Evolutionary conservation across 2,797 vertebrate genomes (phyloP).

Genomic region (Platalea minor): DNA sequence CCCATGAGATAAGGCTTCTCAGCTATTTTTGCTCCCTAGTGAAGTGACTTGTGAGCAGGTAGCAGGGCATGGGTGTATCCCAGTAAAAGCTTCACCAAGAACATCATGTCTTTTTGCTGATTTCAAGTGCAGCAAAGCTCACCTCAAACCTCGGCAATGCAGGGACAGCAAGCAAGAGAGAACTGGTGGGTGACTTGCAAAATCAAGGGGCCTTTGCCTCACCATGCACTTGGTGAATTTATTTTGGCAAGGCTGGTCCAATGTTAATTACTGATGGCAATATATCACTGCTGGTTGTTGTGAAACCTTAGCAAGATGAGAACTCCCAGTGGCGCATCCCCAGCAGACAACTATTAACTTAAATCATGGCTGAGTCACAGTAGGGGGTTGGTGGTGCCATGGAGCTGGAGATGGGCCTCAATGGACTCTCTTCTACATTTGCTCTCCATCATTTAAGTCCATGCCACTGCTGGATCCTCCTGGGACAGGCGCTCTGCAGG

Average conservation of each 20-base stretch:
- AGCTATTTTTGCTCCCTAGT: background rate
- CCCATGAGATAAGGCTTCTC: background rate
- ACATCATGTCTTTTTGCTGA: accelerated
- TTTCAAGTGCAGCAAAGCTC: background rate
- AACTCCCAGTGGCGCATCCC: background rate
- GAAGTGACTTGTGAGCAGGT: background rate
- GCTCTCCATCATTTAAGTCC: background rate
- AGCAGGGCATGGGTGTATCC: background rate
- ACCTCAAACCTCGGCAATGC: background rate
- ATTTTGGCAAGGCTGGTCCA: background rate
- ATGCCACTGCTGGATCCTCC: background rate
- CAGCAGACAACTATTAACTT: background rate
- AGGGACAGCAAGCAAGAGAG: background rate
- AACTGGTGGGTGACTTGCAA: background rate
- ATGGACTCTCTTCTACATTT: background rate
- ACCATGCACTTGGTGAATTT: background rate
- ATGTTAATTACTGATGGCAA: background rate
- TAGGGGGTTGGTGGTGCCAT: background rate
- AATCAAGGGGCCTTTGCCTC: background rate
- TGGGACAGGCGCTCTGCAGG: background rate
- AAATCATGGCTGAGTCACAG: background rate
- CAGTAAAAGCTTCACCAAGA: background rate
- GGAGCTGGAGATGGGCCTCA: background rate
- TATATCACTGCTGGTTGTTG: accelerated
- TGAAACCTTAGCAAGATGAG: background rate